Evolutionary conservation across 2,797 vertebrate species (phyloP).

Genomic region (Babyrousa celebensis): DNA sequence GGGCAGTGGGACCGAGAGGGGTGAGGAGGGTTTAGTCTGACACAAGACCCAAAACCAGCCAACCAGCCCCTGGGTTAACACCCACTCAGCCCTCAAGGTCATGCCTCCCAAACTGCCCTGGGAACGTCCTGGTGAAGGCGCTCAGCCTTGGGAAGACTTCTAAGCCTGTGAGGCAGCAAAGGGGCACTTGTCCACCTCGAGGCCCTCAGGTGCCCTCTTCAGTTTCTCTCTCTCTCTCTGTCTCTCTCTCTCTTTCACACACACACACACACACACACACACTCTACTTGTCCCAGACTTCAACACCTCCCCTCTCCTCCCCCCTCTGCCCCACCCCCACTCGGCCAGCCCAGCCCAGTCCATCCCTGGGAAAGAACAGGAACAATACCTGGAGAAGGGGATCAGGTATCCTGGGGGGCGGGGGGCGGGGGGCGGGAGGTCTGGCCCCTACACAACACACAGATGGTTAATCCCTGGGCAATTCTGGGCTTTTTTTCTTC

Average conservation of each 20-base stretch:
- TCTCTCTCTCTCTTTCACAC: not conserved
- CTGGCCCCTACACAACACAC: constrained; percentile 70
- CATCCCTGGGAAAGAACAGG: constrained; percentile 80
- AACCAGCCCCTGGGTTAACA: too few relatives aligned
- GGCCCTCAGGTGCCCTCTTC: not conserved
- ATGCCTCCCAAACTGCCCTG: not conserved
- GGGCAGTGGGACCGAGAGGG: accelerated
- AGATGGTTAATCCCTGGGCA: constrained; percentile 84
- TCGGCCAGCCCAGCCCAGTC: not conserved
- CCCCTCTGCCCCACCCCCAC: not conserved
- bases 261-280: not conserved
- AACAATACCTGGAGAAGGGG: constrained; percentile 78
- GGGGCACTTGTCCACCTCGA: not conserved
- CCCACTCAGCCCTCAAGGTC: not conserved
- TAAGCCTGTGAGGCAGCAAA: not conserved
- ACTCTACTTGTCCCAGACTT: not conserved
- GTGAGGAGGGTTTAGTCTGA: not conserved
- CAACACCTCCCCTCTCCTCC: not conserved
- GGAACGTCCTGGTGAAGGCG: not conserved
- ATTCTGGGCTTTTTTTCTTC: constrained; percentile 47
- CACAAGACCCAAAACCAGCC: not conserved
- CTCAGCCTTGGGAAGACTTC: not conserved
- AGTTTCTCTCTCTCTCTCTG: not conserved
- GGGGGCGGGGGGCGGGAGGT: not conserved
- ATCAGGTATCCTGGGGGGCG: constrained; percentile 76